Base-by-base conservation (phyloP, 2,888 invertebrate species). In the Aspidiotus rigidus region DNA sequence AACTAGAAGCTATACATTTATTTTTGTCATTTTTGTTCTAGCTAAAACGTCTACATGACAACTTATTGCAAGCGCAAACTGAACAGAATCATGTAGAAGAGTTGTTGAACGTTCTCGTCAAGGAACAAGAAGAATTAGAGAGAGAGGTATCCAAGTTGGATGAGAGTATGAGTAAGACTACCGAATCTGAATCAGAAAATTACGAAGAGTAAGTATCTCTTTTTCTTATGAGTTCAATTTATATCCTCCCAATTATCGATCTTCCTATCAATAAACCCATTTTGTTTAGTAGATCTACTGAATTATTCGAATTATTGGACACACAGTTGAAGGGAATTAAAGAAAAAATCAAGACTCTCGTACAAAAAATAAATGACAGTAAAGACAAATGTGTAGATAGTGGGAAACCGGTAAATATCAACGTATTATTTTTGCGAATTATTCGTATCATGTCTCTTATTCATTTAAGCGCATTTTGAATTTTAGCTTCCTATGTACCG, bases 21-120 rank as follows among this genome's bases (percentile, higher is more conserved):
- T 7, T 59, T 39, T 17, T 59, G 49, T 49, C n/a, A 40, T 44
- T 41, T 15, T 2, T 39, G 10, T 60, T 57, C 13, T 49, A 67
- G 67, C 60, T 67, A 1, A 53, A 59, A 67, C 42, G 60, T 16
- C 16, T 67, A 1, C 44, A 17, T 60, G 59, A 67, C 11, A 28
- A 28, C 15, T 60, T 60, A 17, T 16, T 60, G 8, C 67, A 59
- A 15, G 15, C 57, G 7, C 59, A 67, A 67, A 59, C 60, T 15
- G 67, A 67, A 67, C 67, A 67, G n/a, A 67, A 67, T 16, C 60
- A 57, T 39, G n/a, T 67, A 9, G 49, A 60, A 53, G 67, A 67
- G 15, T 44, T 56, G 13, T 15, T 60, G 7, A 49, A 67, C 7
- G 41, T 60, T n/a, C 28, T 67, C 7, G 42, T 49, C n/a, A 60